Conservation (phyloP, 2,113 vertebrate species). For the Psilopogon haemacephalus region DNA sequence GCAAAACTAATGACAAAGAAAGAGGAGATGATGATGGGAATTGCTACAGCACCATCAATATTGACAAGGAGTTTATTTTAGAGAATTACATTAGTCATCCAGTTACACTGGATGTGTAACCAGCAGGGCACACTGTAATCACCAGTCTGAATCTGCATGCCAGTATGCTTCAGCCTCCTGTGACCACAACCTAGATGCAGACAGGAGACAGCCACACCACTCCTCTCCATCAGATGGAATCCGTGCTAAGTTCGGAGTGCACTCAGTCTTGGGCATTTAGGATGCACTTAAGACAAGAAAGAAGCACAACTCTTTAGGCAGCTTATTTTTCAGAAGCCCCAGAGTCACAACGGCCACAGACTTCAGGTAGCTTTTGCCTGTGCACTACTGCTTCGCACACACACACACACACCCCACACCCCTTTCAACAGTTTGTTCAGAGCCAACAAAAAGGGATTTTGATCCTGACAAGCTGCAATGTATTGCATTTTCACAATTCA, state of each 20-base stretch:
- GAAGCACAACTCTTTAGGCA: not conserved
- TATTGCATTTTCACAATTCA: not conserved
- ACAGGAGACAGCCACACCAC: fast-evolving
- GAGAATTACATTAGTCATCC: not conserved
- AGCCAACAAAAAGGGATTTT: not conserved
- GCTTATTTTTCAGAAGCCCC: not conserved
- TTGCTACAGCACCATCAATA: not conserved
- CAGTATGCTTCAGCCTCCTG: fast-evolving
- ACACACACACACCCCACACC: too few relatives aligned
- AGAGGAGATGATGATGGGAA: not conserved
- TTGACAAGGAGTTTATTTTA: not conserved
- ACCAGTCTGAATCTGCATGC: not conserved
- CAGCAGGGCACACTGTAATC: not conserved
- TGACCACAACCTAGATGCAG: not conserved
- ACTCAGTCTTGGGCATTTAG: not conserved
- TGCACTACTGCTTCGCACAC: not conserved
- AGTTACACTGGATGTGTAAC: not conserved
- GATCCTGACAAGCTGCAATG: too few relatives aligned
- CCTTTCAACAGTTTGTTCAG: fast-evolving
- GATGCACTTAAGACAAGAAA: not conserved
- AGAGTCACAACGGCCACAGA: not conserved
- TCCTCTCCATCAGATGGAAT: not conserved
- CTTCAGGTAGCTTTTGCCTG: not conserved
- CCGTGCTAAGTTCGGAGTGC: not conserved
- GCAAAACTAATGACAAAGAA: not conserved